A percentile compares a stretch with the other conserved stretches of the same genome.
phyloP scores from a whole-genome alignment of 2,888 invertebrate species.

The Gisinianus flammeolus region DNA sequence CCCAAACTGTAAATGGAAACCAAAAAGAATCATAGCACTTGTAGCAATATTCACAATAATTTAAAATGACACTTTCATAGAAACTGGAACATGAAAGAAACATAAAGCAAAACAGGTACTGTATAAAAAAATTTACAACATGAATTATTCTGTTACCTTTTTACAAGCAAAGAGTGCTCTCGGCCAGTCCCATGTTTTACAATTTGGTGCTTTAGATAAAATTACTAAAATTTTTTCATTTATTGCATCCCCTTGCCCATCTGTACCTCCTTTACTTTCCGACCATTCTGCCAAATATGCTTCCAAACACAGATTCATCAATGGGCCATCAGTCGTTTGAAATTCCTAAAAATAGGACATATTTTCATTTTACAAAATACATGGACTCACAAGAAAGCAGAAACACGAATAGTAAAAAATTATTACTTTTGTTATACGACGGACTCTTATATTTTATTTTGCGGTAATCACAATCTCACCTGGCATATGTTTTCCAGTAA shows the following conservation, averaged over 20 bases:
- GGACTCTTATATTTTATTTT: no score
- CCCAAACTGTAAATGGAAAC: slow-evolving; percentile 44
- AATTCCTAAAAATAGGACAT: slow-evolving; percentile 50
- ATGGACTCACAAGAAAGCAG: no score
- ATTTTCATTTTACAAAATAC: no score
- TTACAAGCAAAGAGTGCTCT: slow-evolving; percentile 57
- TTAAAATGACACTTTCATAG: neutral
- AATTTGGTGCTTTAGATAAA: slow-evolving; percentile 56
- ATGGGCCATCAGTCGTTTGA: slow-evolving; percentile 53
- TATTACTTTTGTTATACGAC: no score
- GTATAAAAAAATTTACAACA: neutral
- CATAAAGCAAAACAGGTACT: neutral
- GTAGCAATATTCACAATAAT: neutral
- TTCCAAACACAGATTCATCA: slow-evolving; percentile 57
- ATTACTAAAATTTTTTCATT: slow-evolving; percentile 55
- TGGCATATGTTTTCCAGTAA: slow-evolving; percentile 56
- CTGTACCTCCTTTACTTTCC: slow-evolving; percentile 36
- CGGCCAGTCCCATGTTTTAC: slow-evolving; percentile 58
- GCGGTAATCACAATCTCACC: slow-evolving; percentile 36
- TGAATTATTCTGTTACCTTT: slow-evolving; percentile 46
- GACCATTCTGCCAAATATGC: slow-evolving; percentile 56
- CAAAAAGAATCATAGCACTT: neutral
- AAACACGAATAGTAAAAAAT: neutral
- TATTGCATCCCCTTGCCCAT: slow-evolving; percentile 43
- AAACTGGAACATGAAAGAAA: neutral